These are phyloP conservation scores for Frankliniella intonsa DNA, from an alignment of 2,888 invertebrate genomes.

Conservation along the genomic window DNA sequence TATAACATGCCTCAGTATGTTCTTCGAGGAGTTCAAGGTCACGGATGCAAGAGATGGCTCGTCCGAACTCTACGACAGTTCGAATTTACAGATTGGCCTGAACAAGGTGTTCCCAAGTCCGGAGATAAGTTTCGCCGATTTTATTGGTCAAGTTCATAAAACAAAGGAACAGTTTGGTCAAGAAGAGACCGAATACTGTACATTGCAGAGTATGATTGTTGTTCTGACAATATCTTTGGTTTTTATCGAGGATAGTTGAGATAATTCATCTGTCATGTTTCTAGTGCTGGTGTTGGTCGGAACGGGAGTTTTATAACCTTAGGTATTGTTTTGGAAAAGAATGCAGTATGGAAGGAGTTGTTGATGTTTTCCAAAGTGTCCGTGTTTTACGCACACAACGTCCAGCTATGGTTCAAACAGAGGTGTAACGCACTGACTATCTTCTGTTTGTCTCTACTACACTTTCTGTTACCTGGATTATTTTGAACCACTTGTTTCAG, in stretches of 20 bases:
- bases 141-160: constrained; percentile 98
- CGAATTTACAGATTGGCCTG: constrained; percentile 96
- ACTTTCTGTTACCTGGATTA: constrained; percentile 25
- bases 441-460: background rate
- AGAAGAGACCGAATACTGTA: constrained; percentile 97
- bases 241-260: constrained; percentile 27
- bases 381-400: constrained; percentile 96
- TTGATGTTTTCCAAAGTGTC: constrained; percentile 99
- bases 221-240: constrained; percentile 29
- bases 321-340: constrained; percentile 93
- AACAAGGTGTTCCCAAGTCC: constrained; percentile 93
- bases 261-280: background rate
- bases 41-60: constrained; percentile 97
- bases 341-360: constrained; percentile 99
- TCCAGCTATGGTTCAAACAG: constrained; percentile 99
- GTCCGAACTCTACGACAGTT: constrained; percentile 94
- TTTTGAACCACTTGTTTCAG: constrained; percentile 50
- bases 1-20: constrained; percentile 99
- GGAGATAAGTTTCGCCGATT: constrained; percentile 99
- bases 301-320: constrained; percentile 96
- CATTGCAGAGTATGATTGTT: constrained; percentile 74
- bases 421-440: constrained; percentile 59
- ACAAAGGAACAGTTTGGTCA: constrained; percentile 99
- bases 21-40: constrained; percentile 96
- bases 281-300: constrained; percentile 95